Evolutionary conservation across 1,140 invertebrate species (phyloP), one percentile per base, ranked within the genome.

Genomic region (Zaprionus ghesquierei): DNA sequence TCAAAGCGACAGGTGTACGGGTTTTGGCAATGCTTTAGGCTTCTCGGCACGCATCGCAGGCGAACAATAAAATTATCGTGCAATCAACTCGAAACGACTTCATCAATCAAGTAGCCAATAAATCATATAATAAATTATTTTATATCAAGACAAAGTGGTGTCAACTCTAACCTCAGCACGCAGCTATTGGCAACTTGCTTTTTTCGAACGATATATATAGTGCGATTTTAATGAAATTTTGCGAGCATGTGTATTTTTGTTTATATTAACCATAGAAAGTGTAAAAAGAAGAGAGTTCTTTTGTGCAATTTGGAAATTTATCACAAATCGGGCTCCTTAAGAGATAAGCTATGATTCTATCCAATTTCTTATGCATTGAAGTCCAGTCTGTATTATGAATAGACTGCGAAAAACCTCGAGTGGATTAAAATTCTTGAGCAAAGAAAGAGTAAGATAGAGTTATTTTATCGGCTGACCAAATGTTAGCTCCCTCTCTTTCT

Each of bases 31-130:
- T 18, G 5, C n/a, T n/a, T n/a, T n/a, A n/a, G n/a, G n/a, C n/a
- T n/a, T n/a, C n/a, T n/a, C n/a, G 18, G 12, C 50, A 71, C 53
- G 69, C 54, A 53, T 58, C n/a, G 62, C 35, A 44, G 29, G 29
- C 38, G 71, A 75, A 69, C 75, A 75, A 70, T 77, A 79, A 82
- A 86, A 66, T 79, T 70, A 79, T 86, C 78, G 78, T 76, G 58
- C 82, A 69, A 73, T 70, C 71, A 84, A 75, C 75, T 81, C 27
- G 58, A 59, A 79, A 65, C 68, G 74, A 79, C 72, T 89, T 79
- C 79, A 87, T 87, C 79, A 82, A 81, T 89, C 79, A 87, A 89
- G 58, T 58, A 51, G 62, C 62, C 72, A 62, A 82, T 87, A 87
- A 87, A 82, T 87, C 73, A 87, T 77, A 69, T 22, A 53, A 82